Conservation (phyloP, 2,888 invertebrate species). For the Aphrophora alni region DNA sequence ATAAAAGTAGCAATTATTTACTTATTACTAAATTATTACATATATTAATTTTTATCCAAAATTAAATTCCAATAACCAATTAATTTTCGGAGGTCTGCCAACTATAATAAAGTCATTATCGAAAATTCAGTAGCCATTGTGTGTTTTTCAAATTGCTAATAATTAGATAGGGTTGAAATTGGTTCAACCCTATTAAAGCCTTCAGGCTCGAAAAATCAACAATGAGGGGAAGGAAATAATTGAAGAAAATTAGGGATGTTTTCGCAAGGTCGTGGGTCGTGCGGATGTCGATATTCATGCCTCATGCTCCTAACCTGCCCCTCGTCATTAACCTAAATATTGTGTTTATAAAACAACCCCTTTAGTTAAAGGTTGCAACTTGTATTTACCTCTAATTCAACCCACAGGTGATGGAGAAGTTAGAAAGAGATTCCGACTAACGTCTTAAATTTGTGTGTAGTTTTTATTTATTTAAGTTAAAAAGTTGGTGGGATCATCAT, state of each 20-base stretch:
- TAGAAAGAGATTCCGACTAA: too few species aligned
- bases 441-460: too few species aligned
- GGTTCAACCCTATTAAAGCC: background rate
- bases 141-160: slow-evolving; percentile 38
- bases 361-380: background rate
- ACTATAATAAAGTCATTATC: slow-evolving; percentile 33
- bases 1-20: too few species aligned
- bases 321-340: background rate
- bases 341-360: background rate
- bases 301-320: too few species aligned
- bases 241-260: background rate
- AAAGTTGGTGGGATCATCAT: too few species aligned
- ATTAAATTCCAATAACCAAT: too few species aligned
- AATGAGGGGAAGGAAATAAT: background rate
- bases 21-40: too few species aligned
- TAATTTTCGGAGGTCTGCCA: background rate
- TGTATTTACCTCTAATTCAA: background rate
- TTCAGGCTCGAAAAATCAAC: background rate
- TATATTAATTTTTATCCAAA: too few species aligned
- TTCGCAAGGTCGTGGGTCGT: background rate
- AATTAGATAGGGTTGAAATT: slow-evolving; percentile 34
- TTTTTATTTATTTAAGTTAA: too few species aligned
- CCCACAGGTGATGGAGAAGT: background rate
- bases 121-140: slow-evolving; percentile 36
- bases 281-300: background rate